These are phyloP conservation scores for Aegithalos caudatus DNA, from an alignment of 2,113 vertebrate genomes.

Conservation along the genomic window DNA sequence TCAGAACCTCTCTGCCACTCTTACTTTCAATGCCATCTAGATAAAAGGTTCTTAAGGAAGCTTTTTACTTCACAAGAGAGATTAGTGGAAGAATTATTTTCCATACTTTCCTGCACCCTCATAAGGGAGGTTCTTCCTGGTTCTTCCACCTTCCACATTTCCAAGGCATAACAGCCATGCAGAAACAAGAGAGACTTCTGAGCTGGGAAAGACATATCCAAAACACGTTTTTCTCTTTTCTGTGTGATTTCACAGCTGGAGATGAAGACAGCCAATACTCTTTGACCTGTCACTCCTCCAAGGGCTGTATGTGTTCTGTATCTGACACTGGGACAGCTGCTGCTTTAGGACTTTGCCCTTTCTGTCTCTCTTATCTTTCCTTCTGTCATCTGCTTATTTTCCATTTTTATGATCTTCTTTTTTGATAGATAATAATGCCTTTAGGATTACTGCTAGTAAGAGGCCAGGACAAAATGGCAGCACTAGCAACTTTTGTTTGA, in stretches of 20 bases:
- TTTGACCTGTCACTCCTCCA: conserved; percentile 15
- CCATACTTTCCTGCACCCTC: not conserved
- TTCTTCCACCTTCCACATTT: not conserved
- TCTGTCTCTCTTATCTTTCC: conserved; percentile 19
- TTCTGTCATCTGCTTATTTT: conserved; percentile 59
- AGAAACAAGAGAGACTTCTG: not conserved
- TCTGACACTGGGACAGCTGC: not conserved
- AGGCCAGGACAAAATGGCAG: conserved; percentile 53
- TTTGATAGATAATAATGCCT: conserved; percentile 29
- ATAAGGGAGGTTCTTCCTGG: not conserved
- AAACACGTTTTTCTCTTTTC: not conserved
- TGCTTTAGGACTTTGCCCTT: conserved; percentile 35
- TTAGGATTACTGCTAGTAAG: conserved; percentile 27
- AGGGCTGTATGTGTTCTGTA: not conserved
- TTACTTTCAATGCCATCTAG: not conserved
- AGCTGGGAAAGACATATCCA: not conserved
- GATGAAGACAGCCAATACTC: not conserved
- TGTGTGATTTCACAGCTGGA: conserved; percentile 11
- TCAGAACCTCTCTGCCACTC: not conserved
- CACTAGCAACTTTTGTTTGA: not conserved
- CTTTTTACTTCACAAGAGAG: not conserved
- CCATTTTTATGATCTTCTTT: conserved; percentile 27
- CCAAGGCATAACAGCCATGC: not conserved
- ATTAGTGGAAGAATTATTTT: not conserved
- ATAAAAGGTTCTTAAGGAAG: not conserved